phyloP scores from a whole-genome alignment of 1,140 invertebrate genomes.

The Rhagoletis zephyria region DNA sequence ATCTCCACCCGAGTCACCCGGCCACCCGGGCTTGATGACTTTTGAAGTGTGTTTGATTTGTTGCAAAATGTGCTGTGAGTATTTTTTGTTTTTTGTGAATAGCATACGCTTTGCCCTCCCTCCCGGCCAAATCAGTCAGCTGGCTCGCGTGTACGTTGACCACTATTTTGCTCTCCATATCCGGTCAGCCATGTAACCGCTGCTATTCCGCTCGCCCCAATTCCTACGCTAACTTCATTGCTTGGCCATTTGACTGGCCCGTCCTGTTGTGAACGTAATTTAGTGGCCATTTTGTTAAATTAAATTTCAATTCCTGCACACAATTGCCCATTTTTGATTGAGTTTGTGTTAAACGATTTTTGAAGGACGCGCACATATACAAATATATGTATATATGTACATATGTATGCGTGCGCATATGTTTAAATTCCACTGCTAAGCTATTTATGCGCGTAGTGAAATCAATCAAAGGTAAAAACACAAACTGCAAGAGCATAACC shows the following conservation, averaged over 20 bases:
- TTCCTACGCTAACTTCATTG: not conserved
- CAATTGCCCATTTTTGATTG: constrained; percentile 53
- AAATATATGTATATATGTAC: not conserved
- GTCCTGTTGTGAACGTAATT: constrained; percentile 59
- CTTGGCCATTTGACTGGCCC: not conserved
- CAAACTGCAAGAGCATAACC: not conserved
- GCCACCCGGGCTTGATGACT: constrained; percentile 48
- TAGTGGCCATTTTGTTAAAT: constrained; percentile 66
- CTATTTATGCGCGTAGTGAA: not conserved
- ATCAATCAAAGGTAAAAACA: constrained; percentile 19
- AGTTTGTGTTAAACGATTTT: constrained; percentile 54
- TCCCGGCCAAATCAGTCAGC: not conserved
- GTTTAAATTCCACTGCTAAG: too few relatives aligned
- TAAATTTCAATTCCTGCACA: constrained; percentile 63
- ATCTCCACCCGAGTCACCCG: not conserved
- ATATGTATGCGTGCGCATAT: not conserved
- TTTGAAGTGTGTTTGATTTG: constrained; percentile 58
- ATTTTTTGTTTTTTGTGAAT: constrained; percentile 28
- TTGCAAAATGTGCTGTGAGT: constrained; percentile 48
- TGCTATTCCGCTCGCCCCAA: constrained; percentile 27
- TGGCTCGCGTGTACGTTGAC: constrained; percentile 1
- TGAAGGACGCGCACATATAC: constrained; percentile 18
- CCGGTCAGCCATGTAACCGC: constrained; percentile 45
- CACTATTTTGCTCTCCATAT: constrained; percentile 42
- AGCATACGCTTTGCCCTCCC: not conserved